Conservation (phyloP, 2,888 invertebrate genomes). For the Phragmatobia fuliginosa region DNA sequence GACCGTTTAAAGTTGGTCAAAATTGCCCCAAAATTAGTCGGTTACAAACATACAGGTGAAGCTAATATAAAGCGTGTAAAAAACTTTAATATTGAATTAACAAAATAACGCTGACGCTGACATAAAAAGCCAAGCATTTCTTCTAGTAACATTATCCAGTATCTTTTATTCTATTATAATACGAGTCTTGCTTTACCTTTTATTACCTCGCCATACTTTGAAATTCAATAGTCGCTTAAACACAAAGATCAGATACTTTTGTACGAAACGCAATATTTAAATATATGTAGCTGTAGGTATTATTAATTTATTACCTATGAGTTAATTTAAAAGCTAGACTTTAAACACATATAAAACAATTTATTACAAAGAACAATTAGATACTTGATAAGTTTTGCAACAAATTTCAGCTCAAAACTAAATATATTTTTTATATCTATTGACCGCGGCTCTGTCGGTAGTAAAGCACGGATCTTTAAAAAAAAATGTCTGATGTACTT, state of each 20-base stretch:
- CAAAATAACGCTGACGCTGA: slow-evolving; percentile 31
- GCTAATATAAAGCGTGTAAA: no score
- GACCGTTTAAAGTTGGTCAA: no score
- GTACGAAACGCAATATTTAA: slow-evolving; percentile 31
- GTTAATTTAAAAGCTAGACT: neutral
- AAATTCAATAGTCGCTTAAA: slow-evolving; percentile 60
- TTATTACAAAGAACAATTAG: neutral
- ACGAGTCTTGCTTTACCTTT: slow-evolving; percentile 56
- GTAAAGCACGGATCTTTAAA: no score
- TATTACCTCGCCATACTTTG: slow-evolving; percentile 57
- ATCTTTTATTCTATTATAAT: slow-evolving; percentile 59
- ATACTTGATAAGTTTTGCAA: neutral
- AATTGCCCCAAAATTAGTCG: no score
- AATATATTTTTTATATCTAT: no score
- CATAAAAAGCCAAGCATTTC: slow-evolving; percentile 33
- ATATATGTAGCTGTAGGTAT: neutral
- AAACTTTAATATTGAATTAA: slow-evolving; percentile 16
- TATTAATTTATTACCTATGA: neutral
- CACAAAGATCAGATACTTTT: slow-evolving; percentile 58
- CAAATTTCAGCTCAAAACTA: neutral
- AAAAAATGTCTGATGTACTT: no score
- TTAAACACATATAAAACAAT: neutral
- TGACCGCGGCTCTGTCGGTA: no score
- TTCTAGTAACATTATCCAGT: slow-evolving; percentile 47
- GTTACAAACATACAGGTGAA: no score